Base-by-base conservation (phyloP, 30 jellyfish, hydroid and myxozoan genomes). In the Kudoa iwatai region DNA sequence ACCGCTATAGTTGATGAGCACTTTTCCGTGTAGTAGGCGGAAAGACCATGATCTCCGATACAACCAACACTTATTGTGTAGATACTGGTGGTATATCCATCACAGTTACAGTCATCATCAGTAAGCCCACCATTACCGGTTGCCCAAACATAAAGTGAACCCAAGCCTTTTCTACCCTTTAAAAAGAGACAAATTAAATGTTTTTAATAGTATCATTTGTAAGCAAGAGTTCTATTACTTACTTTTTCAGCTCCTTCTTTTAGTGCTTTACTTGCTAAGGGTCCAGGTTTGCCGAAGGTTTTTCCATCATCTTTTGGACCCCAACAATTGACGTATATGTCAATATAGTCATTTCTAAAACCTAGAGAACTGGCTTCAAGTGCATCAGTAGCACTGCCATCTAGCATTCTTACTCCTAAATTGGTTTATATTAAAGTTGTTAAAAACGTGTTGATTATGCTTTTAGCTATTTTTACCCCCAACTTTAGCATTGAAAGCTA, bases 291-390 rank as follows among this genome's bases (percentile, higher is more conserved):
- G 0, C 99, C 99, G 46, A 81, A 81, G 19, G 86, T 41, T 34
- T 63, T 64, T 19, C 99, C 99, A 39, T 81, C 99, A 53, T 81
- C 99, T 42, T 81, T 81, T 13, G 99, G 99, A 2, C 99, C 99
- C 99, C 99, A 81, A 3, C 83, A 83, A 36, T 86, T 55, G 49
- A 88, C 63, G 64, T 81, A 81, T 20, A 81, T 81, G 22, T 64
- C 84, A 15, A 81, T 81, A 54, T 59, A 81, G 32, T 81, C 65
- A 45, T 58, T 64, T 12, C 66, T 69, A 42, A 15, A 81, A 43
- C 99, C 63, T 12, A 81, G 49, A 1, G 99, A 84, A 28, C 99
- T 81, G 2, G 88, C 89, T 34, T 81, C 99, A 35, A 81, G 57
- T 12, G 89, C 58, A 47, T 81, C 99, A 0, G 99, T 81, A 3